phyloP scores from a whole-genome alignment of 2,797 vertebrate species.

The Cetoscarus ocellatus region DNA sequence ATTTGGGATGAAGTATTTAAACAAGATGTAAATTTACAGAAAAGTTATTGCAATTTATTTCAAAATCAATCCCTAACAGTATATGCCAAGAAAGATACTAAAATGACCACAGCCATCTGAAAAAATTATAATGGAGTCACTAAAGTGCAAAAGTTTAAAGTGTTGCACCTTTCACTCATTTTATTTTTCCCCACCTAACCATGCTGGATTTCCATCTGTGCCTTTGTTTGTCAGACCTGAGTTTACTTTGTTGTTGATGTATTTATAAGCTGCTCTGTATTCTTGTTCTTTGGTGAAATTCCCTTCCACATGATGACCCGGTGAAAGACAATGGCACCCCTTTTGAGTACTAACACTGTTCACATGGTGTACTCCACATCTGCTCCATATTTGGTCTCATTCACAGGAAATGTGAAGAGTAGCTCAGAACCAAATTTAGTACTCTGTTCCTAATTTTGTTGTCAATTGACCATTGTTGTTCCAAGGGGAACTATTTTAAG shows the following conservation, averaged over 20 bases:
- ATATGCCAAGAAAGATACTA: too few relatives aligned
- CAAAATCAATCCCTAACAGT: too few relatives aligned
- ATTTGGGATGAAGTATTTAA: too few relatives aligned
- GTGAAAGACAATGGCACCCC: slow-evolving; percentile 46
- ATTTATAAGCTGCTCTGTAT: not conserved
- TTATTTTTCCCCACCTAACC: not conserved
- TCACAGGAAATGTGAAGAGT: slow-evolving; percentile 32
- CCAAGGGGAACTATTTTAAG: slow-evolving; percentile 1
- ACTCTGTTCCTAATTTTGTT: not conserved
- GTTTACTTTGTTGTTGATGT: slow-evolving; percentile 1
- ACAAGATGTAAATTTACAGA: too few relatives aligned
- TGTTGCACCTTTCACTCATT: not conserved
- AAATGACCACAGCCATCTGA: too few relatives aligned
- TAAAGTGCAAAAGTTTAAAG: not conserved
- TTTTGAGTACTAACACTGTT: slow-evolving; percentile 49
- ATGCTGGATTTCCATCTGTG: not conserved
- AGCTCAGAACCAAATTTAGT: slow-evolving; percentile 9
- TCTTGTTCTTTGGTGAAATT: slow-evolving; percentile 21
- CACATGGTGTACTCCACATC: slow-evolving; percentile 59
- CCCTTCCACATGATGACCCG: not conserved
- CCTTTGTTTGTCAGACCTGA: not conserved
- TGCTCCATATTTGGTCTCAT: slow-evolving; percentile 51
- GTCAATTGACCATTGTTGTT: not conserved
- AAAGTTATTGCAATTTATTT: too few relatives aligned
- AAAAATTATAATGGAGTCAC: too few relatives aligned